Percentiles rank a stretch among this genome's conserved stretches.
These are phyloP conservation scores for Diplodus puntazzo DNA, from an alignment of 2,797 vertebrate species.

Conservation along the genomic window DNA sequence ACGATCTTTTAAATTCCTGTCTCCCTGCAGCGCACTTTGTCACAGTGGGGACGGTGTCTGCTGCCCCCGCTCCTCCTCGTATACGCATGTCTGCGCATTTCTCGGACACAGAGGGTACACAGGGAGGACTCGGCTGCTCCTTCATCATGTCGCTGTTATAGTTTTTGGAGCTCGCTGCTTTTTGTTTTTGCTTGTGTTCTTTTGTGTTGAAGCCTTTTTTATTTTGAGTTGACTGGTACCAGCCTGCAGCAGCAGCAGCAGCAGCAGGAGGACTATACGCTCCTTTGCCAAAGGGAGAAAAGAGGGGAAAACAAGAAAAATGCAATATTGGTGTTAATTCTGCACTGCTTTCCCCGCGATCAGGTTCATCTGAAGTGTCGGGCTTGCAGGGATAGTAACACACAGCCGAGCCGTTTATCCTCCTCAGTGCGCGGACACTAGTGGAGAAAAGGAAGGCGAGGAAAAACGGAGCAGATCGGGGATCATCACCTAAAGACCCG, in stretches of 20 bases:
- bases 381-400: conserved; percentile 38
- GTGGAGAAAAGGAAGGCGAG: conserved; percentile 8
- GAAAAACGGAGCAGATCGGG: conserved; percentile 45
- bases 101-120: conserved; percentile 28
- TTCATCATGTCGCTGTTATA: conserved; percentile 68
- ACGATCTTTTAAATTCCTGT: conserved; percentile 81
- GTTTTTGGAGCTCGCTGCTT: conserved; percentile 57
- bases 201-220: conserved; percentile 42
- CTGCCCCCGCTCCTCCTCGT: conserved; percentile 3
- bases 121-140: conserved; percentile 38
- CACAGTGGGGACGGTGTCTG: conserved; percentile 61
- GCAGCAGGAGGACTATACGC: conserved; percentile 28
- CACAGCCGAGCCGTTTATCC: conserved; percentile 40
- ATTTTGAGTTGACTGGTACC: conserved; percentile 50
- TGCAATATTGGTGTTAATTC: conserved; percentile 45
- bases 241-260: conserved; percentile 34
- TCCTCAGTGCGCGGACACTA: conserved; percentile 43
- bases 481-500: conserved; percentile 60
- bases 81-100: conserved; percentile 46
- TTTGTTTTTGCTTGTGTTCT: too few species aligned
- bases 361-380: conserved; percentile 9
- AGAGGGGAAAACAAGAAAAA: conserved; percentile 29
- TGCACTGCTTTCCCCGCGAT: conserved; percentile 26
- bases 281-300: conserved; percentile 29
- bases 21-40: conserved; percentile 85